Evolutionary conservation across 2,888 invertebrate genomes (phyloP).

Genomic region (Lomographa bimaculata): DNA sequence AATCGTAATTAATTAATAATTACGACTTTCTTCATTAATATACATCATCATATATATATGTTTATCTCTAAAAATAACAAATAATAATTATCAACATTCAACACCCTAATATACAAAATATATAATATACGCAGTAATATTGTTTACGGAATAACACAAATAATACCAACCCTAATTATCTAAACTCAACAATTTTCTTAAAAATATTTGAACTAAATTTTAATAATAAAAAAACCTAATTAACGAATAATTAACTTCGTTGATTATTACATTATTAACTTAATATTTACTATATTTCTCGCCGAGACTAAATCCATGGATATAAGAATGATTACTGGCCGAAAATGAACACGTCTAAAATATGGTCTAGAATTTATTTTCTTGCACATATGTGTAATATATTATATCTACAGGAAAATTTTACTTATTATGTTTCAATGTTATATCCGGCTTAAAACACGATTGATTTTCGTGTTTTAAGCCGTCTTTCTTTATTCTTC

Average conservation of each 20-base stretch:
- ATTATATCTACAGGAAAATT: too few relatives aligned
- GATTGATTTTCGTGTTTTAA: too few relatives aligned
- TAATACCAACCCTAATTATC: conserved; percentile 3
- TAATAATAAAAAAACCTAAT: conserved; percentile 8
- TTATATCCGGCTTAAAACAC: too few relatives aligned
- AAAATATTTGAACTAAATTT: conserved; percentile 5
- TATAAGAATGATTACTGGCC: too few relatives aligned
- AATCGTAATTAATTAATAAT: conserved; percentile 9
- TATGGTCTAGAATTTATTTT: too few relatives aligned
- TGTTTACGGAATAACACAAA: conserved; percentile 8
- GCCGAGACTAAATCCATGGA: conserved; percentile 6
- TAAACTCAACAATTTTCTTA: neutral
- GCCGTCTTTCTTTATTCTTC: too few relatives aligned
- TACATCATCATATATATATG: too few relatives aligned
- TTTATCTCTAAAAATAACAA: neutral
- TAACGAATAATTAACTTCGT: conserved; percentile 6
- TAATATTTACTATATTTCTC: neutral
- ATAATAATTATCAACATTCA: neutral
- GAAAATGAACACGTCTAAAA: too few relatives aligned
- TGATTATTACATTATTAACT: conserved; percentile 8
- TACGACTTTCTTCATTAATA: neutral
- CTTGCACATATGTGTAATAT: too few relatives aligned
- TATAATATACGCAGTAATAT: neutral
- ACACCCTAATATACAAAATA: neutral
- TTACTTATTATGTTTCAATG: too few relatives aligned